Base-by-base conservation (phyloP, 1,140 invertebrate genomes). In the Solenopsis invicta region DNA sequence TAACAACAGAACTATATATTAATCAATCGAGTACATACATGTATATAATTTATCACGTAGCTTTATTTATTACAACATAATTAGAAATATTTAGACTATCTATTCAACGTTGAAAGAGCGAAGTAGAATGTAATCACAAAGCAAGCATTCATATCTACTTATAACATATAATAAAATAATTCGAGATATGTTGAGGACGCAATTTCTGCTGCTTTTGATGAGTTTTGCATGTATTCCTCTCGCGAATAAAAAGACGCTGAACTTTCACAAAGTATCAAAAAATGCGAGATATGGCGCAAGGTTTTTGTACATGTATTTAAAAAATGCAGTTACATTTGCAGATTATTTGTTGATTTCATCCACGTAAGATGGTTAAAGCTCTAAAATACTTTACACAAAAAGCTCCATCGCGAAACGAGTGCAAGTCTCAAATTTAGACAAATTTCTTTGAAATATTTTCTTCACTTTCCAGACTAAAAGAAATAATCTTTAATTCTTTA, bases 271-370 rank as follows among this genome's bases (percentile, higher is more conserved):
- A 18, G n/a, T 72, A 56, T 59, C 18, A n/a, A 29, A 75, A 84
- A 61, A 54, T 48, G 18, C 52, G 50, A 72, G 41, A 84, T 84
- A 75, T 72, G 37, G 4, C 4, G 52, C 48, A 82, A 61, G 61
- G 54, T 84, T 84, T 37, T 12, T n/a, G n/a, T 52, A 59, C 13
- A 69, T 16, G 62, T 41, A 45, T 24, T 50, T 61, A 13, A 24
- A 82, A 74, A 24, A 50, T 84, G 48, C 29, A 56, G 9, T 56
- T 10, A n/a, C n/a, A 45, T 61, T 74, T 4, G 24, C 9, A 45
- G 13, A 81, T 56, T 24, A 13, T 41, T 34, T n/a, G 24, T 12
- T 13, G 18, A 61, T 80, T 69, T 74, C 9, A 54, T 62, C 41
- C 41, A 54, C 8, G 1, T 10, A 0, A 48, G 16, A 71, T 24